A percentile compares a stretch with the other conserved stretches of the same genome.
Evolutionary conservation across 2,888 invertebrate genomes (phyloP).

Genomic region (Orthosia cruda): DNA sequence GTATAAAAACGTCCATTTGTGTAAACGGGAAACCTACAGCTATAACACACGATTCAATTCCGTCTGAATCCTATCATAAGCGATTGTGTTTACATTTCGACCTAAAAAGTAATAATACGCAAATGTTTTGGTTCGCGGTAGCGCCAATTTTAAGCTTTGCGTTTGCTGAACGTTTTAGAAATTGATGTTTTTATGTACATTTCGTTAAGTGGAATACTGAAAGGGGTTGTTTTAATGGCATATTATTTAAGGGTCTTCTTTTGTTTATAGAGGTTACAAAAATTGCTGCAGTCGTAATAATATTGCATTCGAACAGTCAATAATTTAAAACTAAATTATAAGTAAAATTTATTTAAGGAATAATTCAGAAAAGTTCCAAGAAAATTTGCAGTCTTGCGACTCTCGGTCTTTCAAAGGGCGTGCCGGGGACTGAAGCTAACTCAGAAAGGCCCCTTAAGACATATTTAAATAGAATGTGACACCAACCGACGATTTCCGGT

Average conservation of each 20-base stretch:
- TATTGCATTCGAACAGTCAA: too few relatives aligned
- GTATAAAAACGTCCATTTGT: slow-evolving; percentile 25
- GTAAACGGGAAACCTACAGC: slow-evolving; percentile 6
- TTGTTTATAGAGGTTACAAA: not conserved
- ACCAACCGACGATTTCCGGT: too few relatives aligned
- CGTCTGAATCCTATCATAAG: slow-evolving; percentile 56
- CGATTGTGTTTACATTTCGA: slow-evolving; percentile 60
- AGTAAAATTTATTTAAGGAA: too few relatives aligned
- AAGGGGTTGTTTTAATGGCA: not conserved
- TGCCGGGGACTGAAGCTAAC: too few relatives aligned
- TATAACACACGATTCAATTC: slow-evolving; percentile 56
- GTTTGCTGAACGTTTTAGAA: slow-evolving; percentile 6
- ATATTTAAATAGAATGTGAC: too few relatives aligned
- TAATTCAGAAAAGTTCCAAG: too few relatives aligned
- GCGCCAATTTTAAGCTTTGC: slow-evolving; percentile 15
- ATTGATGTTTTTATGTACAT: slow-evolving; percentile 13
- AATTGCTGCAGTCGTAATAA: not conserved
- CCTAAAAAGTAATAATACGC: slow-evolving; percentile 44
- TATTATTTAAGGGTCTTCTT: not conserved
- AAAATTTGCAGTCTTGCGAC: too few relatives aligned
- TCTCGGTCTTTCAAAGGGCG: too few relatives aligned
- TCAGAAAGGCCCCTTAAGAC: too few relatives aligned
- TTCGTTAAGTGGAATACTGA: not conserved
- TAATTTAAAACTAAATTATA: too few relatives aligned
- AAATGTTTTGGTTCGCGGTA: slow-evolving; percentile 7